Evolutionary conservation across 1,140 invertebrate species (phyloP).

Genomic region (Solenopsis invicta): DNA sequence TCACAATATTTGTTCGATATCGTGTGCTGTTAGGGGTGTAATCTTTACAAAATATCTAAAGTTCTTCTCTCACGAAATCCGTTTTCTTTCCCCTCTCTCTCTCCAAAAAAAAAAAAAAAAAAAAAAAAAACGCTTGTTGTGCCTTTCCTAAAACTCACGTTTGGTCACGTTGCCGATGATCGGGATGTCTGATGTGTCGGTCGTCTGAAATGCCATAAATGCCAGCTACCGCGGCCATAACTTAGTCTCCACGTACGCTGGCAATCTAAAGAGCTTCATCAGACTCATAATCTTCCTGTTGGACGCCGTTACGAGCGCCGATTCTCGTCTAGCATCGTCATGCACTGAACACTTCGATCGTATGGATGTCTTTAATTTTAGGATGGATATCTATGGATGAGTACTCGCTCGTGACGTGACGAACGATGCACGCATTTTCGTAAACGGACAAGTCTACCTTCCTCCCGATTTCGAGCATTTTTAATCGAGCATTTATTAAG

Average conservation of each 20-base stretch:
- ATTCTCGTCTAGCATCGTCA: slow-evolving; percentile 59
- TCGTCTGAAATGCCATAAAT: slow-evolving; percentile 85
- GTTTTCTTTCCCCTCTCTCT: neutral
- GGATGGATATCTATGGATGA: slow-evolving; percentile 45
- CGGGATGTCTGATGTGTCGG: slow-evolving; percentile 79
- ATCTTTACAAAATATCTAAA: neutral
- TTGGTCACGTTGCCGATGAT: slow-evolving; percentile 77
- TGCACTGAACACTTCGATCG: neutral
- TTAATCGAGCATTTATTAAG: neutral
- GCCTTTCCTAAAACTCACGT: slow-evolving; percentile 79
- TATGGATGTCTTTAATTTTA: slow-evolving; percentile 58
- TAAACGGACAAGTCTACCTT: slow-evolving; percentile 67
- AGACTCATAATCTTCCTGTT: slow-evolving; percentile 70
- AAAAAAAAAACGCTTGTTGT: neutral
- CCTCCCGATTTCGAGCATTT: slow-evolving; percentile 32
- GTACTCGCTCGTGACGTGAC: slow-evolving; percentile 36
- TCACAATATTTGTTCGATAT: too few species aligned
- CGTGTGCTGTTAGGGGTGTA: too few species aligned
- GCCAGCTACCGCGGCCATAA: slow-evolving; percentile 86
- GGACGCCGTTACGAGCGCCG: slow-evolving; percentile 54
- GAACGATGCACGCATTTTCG: slow-evolving; percentile 55
- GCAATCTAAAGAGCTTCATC: slow-evolving; percentile 59
- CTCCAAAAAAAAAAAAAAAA: too few species aligned
- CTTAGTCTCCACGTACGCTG: slow-evolving; percentile 77
- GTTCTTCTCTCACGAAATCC: neutral